Evolutionary conservation across 2,888 invertebrate genomes (phyloP), one percentile per base, ranked within the genome.

Genomic region (Cheilosia soror): DNA sequence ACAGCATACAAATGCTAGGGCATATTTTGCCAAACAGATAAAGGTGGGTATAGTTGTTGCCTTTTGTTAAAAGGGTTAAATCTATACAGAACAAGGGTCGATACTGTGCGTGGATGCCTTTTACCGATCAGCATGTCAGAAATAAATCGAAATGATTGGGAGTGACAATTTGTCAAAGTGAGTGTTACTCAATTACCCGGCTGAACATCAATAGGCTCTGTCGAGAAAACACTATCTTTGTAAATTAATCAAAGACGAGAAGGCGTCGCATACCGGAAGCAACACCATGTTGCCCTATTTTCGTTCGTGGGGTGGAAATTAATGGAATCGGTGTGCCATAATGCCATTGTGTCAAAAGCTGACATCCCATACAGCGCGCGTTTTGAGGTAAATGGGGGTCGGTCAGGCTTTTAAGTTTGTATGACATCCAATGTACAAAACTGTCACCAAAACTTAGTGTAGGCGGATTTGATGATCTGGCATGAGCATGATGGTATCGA

Each of bases 101-200:
- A 33, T 31, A 15, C 0, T 27, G 25, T 37, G 4, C 7, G 11
- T 13, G 53, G 69, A 53, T 40, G 51, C 68, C 7, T 58, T 57
- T 44, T 58, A 25, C 44, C 65, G 75, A 84, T 73, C 66, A 68
- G 55, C 27, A 57, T 62, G 68, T 75, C 75, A 75, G 76, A 25
- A 65, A 29, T 37, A 40, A 75, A 79, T 78, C 47, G 58, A 84
- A 75, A 69, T 78, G 72, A 77, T 78, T 62, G 68, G 20, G 20
- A 73, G 53, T 84, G 84, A 79, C 71, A 84, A 79, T 79, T 79
- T 68, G 84, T 71, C 66, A 65, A 53, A 42, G 71, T 25, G 47
- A 58, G 79, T 75, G 75, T 66, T 75, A 49, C 75, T 79, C 69
- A 75, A 79, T 84, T 84, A 75, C 66, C 27, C 37, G 60, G 58